These are phyloP conservation scores for Eurytoma californica DNA, from an alignment of 2,888 invertebrate species.

Conservation along the genomic window DNA sequence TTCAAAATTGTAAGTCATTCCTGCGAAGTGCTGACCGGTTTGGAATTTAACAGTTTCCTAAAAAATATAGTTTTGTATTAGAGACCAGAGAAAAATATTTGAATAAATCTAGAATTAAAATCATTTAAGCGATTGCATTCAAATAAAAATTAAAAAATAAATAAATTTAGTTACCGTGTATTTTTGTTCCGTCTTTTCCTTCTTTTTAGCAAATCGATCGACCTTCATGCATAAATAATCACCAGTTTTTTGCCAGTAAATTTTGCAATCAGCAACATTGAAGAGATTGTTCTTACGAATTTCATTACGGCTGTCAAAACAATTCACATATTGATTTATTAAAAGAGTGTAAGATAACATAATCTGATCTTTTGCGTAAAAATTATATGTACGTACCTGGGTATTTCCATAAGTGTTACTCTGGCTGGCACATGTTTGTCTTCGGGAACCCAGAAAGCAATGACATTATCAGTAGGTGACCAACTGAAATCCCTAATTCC, in stretches of 20 bases:
- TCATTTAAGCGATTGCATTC: slow-evolving; percentile 2
- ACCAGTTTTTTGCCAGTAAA: slow-evolving; percentile 99
- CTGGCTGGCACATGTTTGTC: slow-evolving; percentile 97
- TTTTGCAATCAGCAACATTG: slow-evolving; percentile 97
- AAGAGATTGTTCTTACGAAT: slow-evolving; percentile 96
- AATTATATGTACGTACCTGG: slow-evolving; percentile 77
- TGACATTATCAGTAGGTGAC: slow-evolving; percentile 97
- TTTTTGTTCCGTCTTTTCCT: slow-evolving; percentile 94
- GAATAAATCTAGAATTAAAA: not conserved
- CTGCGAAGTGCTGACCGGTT: slow-evolving; percentile 71
- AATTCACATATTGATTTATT: not conserved
- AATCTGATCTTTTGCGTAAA: not conserved
- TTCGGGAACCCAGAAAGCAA: slow-evolving; percentile 99
- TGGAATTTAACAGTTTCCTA: slow-evolving; percentile 53
- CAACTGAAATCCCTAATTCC: slow-evolving; percentile 96
- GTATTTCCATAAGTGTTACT: slow-evolving; percentile 94
- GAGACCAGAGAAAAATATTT: not conserved
- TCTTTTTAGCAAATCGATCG: slow-evolving; percentile 91
- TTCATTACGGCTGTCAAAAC: slow-evolving; percentile 81
- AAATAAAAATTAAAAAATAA: slow-evolving; percentile 27
- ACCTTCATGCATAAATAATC: slow-evolving; percentile 98
- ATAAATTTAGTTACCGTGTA: slow-evolving; percentile 81
- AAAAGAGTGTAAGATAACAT: not conserved
- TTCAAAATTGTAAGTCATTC: slow-evolving; percentile 98
- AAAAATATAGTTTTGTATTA: slow-evolving; percentile 16